These are phyloP conservation scores for Petrolisthes cinctipes DNA, from an alignment of 2,888 invertebrate genomes.

Conservation along the genomic window DNA sequence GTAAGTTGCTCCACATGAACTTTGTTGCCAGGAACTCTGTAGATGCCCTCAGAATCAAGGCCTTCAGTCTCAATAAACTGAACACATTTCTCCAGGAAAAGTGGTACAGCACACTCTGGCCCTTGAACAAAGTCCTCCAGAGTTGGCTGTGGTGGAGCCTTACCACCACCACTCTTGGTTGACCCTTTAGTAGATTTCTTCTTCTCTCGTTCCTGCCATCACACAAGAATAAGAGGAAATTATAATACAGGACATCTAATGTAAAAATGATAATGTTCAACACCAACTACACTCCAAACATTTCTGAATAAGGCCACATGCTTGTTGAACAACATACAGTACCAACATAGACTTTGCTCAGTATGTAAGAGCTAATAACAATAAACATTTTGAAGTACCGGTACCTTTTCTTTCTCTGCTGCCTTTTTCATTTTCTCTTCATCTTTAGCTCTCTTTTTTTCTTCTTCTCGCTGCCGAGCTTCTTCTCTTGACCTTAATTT, in stretches of 20 bases:
- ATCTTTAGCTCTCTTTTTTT: constrained; percentile 80
- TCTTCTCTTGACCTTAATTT: constrained; percentile 81
- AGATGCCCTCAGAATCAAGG: constrained; percentile 93
- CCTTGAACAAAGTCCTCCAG: constrained; percentile 77
- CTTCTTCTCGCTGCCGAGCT: constrained; percentile 73
- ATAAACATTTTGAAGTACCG: too few species aligned
- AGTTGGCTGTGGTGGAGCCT: constrained; percentile 68
- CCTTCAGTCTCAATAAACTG: constrained; percentile 95
- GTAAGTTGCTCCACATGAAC: constrained; percentile 95
- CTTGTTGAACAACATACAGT: too few species aligned
- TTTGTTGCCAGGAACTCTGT: constrained; percentile 95
- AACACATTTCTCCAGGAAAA: constrained; percentile 94
- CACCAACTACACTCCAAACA: too few species aligned
- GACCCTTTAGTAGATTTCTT: constrained; percentile 70
- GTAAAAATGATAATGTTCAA: background rate
- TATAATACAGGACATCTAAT: background rate
- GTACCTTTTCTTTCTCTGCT: constrained; percentile 57
- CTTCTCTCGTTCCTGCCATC: constrained; percentile 73
- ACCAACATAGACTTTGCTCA: too few species aligned
- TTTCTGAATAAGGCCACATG: too few species aligned
- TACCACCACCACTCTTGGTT: constrained; percentile 67
- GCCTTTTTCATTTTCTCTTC: constrained; percentile 75
- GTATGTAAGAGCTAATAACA: too few species aligned
- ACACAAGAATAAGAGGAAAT: background rate
- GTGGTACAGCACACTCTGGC: constrained; percentile 75